Base-by-base conservation (phyloP, 2,113 vertebrate species). In the Castor canadensis region DNA sequence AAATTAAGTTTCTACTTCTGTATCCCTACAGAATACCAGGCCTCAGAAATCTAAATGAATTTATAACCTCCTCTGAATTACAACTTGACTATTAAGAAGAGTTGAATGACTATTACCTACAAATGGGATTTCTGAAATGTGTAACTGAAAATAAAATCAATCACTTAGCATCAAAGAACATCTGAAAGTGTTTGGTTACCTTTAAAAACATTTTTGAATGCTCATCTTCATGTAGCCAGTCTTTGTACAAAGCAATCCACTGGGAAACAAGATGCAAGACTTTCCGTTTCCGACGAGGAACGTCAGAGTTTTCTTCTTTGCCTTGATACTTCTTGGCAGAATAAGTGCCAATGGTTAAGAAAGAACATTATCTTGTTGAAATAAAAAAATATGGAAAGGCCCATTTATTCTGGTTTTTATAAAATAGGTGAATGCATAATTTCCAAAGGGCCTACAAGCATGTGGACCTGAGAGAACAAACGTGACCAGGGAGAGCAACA, bases 131-230 rank as follows among this genome's bases (percentile, higher is more conserved):
- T 96, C 89, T 89, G 17, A 95, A 52, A 56, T 12, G 22, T 5
- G 54, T 56, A 89, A 22, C 28, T 17, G 32, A 91, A 82, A 86
- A 72, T 52, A 75, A 88, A 89, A 52, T 6, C 38, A 80, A 4
- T 30, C n/a, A 60, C 73, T 81, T 28, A 84, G 16, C 9, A 64
- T 17, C 77, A 47, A 92, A 96, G 85, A 49, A 1, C 62, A 92
- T 7, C 10, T 15, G 17, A 24, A 85, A 93, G 22, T 10, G 0
- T 49, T 80, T 86, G 10, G 43, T 83, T 98, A 99, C 99, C 99
- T 99, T 99, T 97, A 99, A 98, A 98, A 99, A 99, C 43, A 99
- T 97, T 95, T 99, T 99, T 94, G 99, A 98, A 69, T 99, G 99
- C 54, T 99, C 99, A 79, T 99, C 99, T 85, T 99, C 99, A 0